Base-by-base conservation (phyloP, 2,888 invertebrate species). In the Drosophila nigritarsus region DNA sequence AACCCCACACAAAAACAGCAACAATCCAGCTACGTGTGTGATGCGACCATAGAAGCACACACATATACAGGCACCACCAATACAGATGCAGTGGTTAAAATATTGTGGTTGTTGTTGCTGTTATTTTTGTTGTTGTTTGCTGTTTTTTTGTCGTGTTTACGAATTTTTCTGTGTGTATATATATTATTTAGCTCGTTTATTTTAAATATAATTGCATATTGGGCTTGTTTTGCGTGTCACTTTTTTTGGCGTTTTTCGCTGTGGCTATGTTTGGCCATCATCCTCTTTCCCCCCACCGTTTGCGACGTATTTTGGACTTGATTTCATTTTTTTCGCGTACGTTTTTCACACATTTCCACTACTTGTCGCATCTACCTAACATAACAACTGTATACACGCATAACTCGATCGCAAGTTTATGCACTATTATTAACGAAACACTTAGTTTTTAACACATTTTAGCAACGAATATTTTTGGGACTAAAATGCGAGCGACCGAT, bases 231-330 rank as follows among this genome's bases (percentile, higher is more conserved):
- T 88, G 90, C 90, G 83, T 90, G 87, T 89, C 90, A 89, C 83
- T 85, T 78, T 80, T 87, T 82, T 84, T 87, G 82, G 76, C 80
- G 86, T 80, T 87, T 82, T 88, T 84, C 80, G 68, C 66, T 79
- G 48, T 79, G 56, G 56, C 78, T 82, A 80, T 77, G 81, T 79
- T 79, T 77, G 70, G 78, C 78, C 82, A 74, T 69, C 68, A 80
- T 69, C 74, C 65, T 71, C 80, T 80, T 71, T 73, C 80, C 80
- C 82, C 73, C 73, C 51, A 64, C 71, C 80, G 78, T 80, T 82
- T 68, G 56, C 87, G 73, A 76, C 73, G 69, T 89, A 80, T 73
- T 68, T 69, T 65, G 84, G 80, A 87, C 82, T 85, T 89, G 80
- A 82, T 82, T 87, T 85, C 84, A 89, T 84, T 67, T 82, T 82